Evolutionary conservation across 2,113 vertebrate species (phyloP), one percentile per base, ranked within the genome.

Genomic region (Nanger granti): DNA sequence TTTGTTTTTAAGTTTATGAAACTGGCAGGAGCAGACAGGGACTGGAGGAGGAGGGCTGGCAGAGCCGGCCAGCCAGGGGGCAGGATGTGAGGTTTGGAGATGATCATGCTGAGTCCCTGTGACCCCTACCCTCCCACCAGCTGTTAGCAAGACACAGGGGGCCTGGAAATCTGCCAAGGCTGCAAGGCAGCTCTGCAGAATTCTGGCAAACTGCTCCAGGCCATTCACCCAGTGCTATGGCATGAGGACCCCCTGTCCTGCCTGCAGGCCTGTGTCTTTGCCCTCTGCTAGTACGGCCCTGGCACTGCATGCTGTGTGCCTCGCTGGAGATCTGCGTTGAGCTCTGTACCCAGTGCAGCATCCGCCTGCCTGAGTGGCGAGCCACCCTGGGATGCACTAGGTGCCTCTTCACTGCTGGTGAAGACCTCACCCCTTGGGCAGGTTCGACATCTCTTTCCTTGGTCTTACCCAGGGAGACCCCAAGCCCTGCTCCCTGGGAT

Each of bases 121-220:
- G 28, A 82, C 28, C 79, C 47, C 37, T 41, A 24, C 37, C 28
- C 64, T 87, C 8, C 59, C 66, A 22, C n/a, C 66, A 93, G 93
- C 82, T 92, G 87, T 69, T 10, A 1, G 47, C 26, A 15, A 44
- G 87, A 91, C 47, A 41, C 62, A 0, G 24, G 31, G 2, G 47
- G 7, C 9, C 7, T 47, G 1, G 0, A 73, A 44, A n/a, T 28
- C 44, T 95, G 89, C 37, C 87, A 4, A 8, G 66, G 83, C 34
- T 22, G 8, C 7, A 14, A 6, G 20, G 9, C 90, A 66, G 12
- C 64, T 98, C 88, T 99, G 98, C 24, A 96, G 97, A 2, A 60
- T 98, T 64, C 98, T 99, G 87, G 97, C 87, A 37, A 98, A 98
- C 85, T 87, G 59, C 26, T 98, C 96, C 0, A 98, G 99, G 0